These are phyloP conservation scores for Protaetia brevitarsis DNA, from an alignment of 1,140 invertebrate species.

Conservation along the genomic window DNA sequence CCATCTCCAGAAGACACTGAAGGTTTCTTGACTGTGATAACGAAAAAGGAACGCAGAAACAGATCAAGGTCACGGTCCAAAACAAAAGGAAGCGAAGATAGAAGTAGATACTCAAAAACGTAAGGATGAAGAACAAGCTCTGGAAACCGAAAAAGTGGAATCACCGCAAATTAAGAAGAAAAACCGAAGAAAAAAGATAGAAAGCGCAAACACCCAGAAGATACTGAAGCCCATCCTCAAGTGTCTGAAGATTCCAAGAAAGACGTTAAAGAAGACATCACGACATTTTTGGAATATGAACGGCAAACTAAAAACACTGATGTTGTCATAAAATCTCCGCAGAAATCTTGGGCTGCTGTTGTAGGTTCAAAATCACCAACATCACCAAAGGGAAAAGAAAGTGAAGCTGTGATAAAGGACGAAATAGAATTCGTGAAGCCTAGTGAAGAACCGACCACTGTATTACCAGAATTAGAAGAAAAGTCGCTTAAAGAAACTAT, in stretches of 20 bases:
- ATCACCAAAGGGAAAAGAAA: not conserved
- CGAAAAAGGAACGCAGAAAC: too few relatives aligned
- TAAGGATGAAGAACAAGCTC: not conserved
- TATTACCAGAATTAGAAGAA: too few relatives aligned
- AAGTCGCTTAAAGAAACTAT: too few relatives aligned
- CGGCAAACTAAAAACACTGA: not conserved
- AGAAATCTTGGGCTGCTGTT: conserved; percentile 1
- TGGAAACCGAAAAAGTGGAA: not conserved
- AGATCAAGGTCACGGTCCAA: too few relatives aligned
- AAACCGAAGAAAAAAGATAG: not conserved
- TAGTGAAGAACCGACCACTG: too few relatives aligned
- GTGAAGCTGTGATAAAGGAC: not conserved
- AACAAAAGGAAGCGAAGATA: too few relatives aligned
- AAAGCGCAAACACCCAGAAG: not conserved
- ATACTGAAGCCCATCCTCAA: not conserved
- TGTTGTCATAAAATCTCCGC: not conserved
- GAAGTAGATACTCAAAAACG: too few relatives aligned
- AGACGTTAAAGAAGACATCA: not conserved
- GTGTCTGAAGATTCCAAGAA: not conserved
- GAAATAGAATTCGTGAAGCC: not conserved
- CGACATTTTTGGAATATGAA: not conserved
- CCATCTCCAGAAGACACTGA: conserved; percentile 29
- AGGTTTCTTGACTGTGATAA: too few relatives aligned
- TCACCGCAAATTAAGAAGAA: not conserved
- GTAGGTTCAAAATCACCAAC: conserved; percentile 6